A percentile compares a stretch with the other conserved stretches of the same genome.
phyloP scores from a whole-genome alignment of 2,797 vertebrate genomes.

The Sebastes diploproa region DNA sequence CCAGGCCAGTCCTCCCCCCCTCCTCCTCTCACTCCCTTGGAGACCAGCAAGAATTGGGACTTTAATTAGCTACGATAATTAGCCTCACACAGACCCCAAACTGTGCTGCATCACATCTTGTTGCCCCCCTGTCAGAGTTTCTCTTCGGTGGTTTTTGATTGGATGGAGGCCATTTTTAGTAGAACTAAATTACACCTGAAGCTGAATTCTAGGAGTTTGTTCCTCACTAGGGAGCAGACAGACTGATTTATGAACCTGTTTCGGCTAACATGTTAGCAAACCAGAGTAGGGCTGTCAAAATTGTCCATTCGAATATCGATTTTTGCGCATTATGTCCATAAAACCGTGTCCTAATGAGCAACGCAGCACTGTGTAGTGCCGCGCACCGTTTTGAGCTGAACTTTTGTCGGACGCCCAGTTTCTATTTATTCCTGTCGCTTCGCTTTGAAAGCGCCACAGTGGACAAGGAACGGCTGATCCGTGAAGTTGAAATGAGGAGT shows the following conservation, averaged over 20 bases:
- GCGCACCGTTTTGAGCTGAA: too few relatives aligned
- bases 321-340: too few relatives aligned
- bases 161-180: slow-evolving; percentile 13
- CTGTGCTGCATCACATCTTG: slow-evolving; percentile 46
- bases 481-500: too few relatives aligned
- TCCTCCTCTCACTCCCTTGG: slow-evolving; percentile 50
- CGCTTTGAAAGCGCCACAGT: too few relatives aligned
- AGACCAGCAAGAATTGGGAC: slow-evolving; percentile 72
- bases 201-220: neutral
- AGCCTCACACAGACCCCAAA: slow-evolving; percentile 49
- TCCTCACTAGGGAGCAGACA: neutral
- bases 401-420: too few relatives aligned
- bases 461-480: too few relatives aligned
- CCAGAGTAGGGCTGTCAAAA: neutral
- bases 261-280: neutral
- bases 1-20: slow-evolving; percentile 52
- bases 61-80: slow-evolving; percentile 80
- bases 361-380: too few relatives aligned
- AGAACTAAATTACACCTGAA: slow-evolving; percentile 23
- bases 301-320: neutral
- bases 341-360: too few relatives aligned
- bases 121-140: slow-evolving; percentile 30
- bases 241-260: neutral
- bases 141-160: slow-evolving; percentile 25
- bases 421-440: too few relatives aligned